Conservation (phyloP, 2,888 invertebrate species). For the Parnassius glacialis region DNA sequence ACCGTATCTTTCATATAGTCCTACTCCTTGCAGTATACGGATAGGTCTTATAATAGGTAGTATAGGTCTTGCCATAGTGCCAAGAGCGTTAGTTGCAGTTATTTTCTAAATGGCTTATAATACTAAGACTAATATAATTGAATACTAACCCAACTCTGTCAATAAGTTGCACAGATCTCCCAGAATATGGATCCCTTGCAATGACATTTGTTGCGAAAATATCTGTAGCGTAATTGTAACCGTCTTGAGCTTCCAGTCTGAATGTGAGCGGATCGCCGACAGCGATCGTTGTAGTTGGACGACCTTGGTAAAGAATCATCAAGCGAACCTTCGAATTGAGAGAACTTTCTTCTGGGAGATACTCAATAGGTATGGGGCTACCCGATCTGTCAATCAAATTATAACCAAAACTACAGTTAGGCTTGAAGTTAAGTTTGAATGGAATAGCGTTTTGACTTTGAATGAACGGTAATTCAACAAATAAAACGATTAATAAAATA, state of each 20-base stretch:
- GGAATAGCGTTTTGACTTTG: constrained; percentile 52
- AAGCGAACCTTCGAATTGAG: constrained; percentile 93
- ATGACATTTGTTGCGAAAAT: constrained; percentile 96
- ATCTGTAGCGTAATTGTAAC: constrained; percentile 92
- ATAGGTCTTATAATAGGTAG: too few relatives aligned
- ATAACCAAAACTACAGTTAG: constrained; percentile 74
- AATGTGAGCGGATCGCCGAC: constrained; percentile 96
- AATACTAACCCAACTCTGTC: constrained; percentile 90
- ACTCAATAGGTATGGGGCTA: constrained; percentile 95
- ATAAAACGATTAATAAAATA: neutral
- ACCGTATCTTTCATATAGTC: too few relatives aligned
- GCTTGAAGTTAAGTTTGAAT: constrained; percentile 46
- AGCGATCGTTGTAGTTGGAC: constrained; percentile 95
- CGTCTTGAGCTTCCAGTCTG: constrained; percentile 92
- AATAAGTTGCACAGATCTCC: constrained; percentile 93
- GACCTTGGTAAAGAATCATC: constrained; percentile 92
- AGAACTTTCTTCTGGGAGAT: constrained; percentile 94
- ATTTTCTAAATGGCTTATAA: too few relatives aligned
- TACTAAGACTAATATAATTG: neutral
- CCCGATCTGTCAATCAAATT: constrained; percentile 86
- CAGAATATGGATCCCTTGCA: constrained; percentile 95
- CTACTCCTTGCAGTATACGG: too few relatives aligned
- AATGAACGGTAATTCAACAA: constrained; percentile 46
- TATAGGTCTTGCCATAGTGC: too few relatives aligned
- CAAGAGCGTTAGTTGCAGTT: too few relatives aligned